phyloP scores from a whole-genome alignment of 1,140 invertebrate species.

The Euura saliciscinereae region DNA sequence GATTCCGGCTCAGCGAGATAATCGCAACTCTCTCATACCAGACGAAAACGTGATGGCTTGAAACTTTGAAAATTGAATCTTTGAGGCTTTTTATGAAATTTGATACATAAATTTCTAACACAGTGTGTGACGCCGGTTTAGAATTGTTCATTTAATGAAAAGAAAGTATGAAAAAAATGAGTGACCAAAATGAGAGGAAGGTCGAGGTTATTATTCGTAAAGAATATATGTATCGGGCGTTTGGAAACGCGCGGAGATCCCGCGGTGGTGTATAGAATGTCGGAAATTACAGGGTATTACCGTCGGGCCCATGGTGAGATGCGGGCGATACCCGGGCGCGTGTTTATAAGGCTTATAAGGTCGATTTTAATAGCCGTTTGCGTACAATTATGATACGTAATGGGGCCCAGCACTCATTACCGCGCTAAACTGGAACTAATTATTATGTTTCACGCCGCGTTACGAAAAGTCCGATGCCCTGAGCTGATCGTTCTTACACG shows the following conservation, averaged over 20 bases:
- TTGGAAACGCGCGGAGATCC: constrained; percentile 46
- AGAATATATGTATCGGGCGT: constrained; percentile 6
- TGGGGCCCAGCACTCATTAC: constrained; percentile 36
- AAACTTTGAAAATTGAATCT: not conserved
- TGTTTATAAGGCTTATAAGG: constrained; percentile 35
- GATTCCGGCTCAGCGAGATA: not conserved
- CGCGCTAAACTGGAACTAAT: constrained; percentile 47
- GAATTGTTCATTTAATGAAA: not conserved
- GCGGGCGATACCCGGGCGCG: constrained; percentile 25
- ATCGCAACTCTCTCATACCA: not conserved
- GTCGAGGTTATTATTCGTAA: constrained; percentile 6
- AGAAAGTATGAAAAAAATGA: not conserved
- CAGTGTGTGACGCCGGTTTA: too few species aligned
- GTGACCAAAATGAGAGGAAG: not conserved
- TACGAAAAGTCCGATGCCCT: constrained; percentile 33
- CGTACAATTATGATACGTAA: constrained; percentile 46
- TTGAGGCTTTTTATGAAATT: too few species aligned
- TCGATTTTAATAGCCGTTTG: constrained; percentile 47
- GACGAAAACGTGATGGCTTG: not conserved
- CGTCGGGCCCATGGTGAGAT: constrained; percentile 26
- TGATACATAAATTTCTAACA: too few species aligned
- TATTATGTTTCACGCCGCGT: constrained; percentile 40
- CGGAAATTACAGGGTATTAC: constrained; percentile 57
- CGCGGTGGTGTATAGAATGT: constrained; percentile 48
- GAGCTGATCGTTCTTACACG: too few species aligned